Conservation (phyloP, 2,797 vertebrate genomes). For the Hozukius guyotensis region DNA sequence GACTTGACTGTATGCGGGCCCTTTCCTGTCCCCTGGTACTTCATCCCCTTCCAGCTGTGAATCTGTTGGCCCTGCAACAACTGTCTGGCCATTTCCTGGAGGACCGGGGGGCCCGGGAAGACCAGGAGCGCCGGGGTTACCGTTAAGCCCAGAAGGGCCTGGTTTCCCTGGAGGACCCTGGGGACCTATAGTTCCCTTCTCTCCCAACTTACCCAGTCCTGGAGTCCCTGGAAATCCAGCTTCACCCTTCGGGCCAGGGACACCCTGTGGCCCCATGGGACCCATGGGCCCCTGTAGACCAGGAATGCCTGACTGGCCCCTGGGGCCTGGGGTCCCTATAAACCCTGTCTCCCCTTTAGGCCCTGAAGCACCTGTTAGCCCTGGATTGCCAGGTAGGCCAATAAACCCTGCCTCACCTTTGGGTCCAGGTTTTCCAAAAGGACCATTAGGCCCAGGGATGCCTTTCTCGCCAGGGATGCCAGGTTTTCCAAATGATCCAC, state of each 20-base stretch:
- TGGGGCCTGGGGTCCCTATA: slow-evolving; percentile 89
- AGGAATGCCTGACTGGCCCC: slow-evolving; percentile 95
- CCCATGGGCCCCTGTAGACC: slow-evolving; percentile 94
- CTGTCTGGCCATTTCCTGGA: slow-evolving; percentile 89
- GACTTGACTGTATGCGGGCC: slow-evolving; percentile 87
- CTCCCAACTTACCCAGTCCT: slow-evolving; percentile 88
- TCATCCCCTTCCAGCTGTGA: slow-evolving; percentile 89
- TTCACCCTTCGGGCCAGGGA: slow-evolving; percentile 92
- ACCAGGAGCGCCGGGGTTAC: slow-evolving; percentile 87
- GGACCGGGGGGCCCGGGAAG: slow-evolving; percentile 92
- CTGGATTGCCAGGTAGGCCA: slow-evolving; percentile 92
- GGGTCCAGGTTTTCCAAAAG: slow-evolving; percentile 90
- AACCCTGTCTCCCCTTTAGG: slow-evolving; percentile 92
- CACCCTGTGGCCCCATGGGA: slow-evolving; percentile 94
- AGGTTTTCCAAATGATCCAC: slow-evolving; percentile 89
- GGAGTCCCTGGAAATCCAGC: slow-evolving; percentile 88
- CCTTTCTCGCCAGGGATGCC: slow-evolving; percentile 94
- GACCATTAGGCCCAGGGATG: slow-evolving; percentile 87
- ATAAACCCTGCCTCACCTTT: slow-evolving; percentile 92
- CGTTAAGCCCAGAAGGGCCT: slow-evolving; percentile 88
- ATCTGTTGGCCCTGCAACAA: slow-evolving; percentile 87
- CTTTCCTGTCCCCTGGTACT: slow-evolving; percentile 87
- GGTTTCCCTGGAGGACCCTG: slow-evolving; percentile 91
- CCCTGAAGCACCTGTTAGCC: slow-evolving; percentile 85
- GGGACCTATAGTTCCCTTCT: slow-evolving; percentile 89